These are phyloP conservation scores for Lepetodrilus schrolli DNA, from an alignment of 2,888 invertebrate species.

Conservation along the genomic window DNA sequence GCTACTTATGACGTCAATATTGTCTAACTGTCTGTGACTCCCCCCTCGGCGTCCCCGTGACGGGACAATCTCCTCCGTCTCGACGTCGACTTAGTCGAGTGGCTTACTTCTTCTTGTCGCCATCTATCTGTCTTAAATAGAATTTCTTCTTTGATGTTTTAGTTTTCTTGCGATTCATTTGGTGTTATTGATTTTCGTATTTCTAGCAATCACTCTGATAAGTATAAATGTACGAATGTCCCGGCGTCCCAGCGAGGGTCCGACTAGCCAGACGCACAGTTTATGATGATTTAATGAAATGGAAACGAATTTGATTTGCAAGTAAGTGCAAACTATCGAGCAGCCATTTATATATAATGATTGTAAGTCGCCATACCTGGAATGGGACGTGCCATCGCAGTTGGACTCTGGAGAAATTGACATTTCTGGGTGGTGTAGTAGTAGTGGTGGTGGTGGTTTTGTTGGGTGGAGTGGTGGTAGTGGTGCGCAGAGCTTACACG, in stretches of 20 bases:
- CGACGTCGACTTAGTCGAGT: neutral
- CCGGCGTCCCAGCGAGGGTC: constrained; percentile 1
- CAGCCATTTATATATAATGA: constrained; percentile 12
- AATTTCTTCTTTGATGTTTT: constrained; percentile 26
- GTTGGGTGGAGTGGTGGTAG: too few relatives aligned
- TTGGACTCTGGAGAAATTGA: too few relatives aligned
- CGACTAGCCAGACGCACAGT: constrained; percentile 5
- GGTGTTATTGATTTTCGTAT: constrained; percentile 18
- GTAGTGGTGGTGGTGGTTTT: too few relatives aligned
- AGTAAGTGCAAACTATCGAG: constrained; percentile 23
- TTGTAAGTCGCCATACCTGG: neutral
- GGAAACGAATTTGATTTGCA: constrained; percentile 27
- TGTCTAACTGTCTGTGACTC: neutral
- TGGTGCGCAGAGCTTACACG: too few relatives aligned
- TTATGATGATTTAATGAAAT: constrained; percentile 27
- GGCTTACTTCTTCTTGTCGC: neutral
- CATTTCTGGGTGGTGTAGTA: too few relatives aligned
- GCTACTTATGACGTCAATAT: constrained; percentile 19
- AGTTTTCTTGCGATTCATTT: constrained; percentile 26
- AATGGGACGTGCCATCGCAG: neutral
- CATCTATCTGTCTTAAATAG: constrained; percentile 26
- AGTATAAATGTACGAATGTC: constrained; percentile 26
- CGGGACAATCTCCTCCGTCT: neutral
- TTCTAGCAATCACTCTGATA: constrained; percentile 15
- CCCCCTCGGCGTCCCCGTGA: neutral